These are phyloP conservation scores for Oryzias celebensis DNA, from an alignment of 2,113 vertebrate genomes.

Conservation along the genomic window DNA sequence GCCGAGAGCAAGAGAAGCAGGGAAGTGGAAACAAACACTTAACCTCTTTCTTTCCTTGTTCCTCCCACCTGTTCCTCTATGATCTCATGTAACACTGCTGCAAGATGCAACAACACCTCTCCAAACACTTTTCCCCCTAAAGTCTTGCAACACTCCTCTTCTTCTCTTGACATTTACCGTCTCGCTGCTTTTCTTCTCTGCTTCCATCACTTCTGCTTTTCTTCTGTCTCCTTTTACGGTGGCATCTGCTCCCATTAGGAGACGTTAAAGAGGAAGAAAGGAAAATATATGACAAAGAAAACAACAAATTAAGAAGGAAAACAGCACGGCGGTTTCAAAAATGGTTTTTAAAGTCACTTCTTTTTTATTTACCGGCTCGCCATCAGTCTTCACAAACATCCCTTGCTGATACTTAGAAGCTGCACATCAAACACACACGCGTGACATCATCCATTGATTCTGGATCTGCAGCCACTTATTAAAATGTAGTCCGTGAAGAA, in stretches of 20 bases:
- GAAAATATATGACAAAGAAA: not conserved
- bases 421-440: conserved; percentile 14
- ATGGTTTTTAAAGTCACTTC: too few species aligned
- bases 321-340: not conserved
- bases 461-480: conserved; percentile 20
- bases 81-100: conserved; percentile 47
- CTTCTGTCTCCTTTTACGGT: conserved; percentile 12
- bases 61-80: conserved; percentile 45
- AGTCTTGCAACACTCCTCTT: conserved; percentile 30
- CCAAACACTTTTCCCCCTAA: conserved; percentile 22
- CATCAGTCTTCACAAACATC: not conserved
- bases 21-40: conserved; percentile 51
- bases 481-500: conserved; percentile 21
- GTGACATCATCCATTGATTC: conserved; percentile 17
- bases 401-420: not conserved
- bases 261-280: not conserved
- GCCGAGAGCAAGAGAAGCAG: conserved; percentile 35
- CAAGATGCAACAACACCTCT: conserved; percentile 49
- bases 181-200: conserved; percentile 36
- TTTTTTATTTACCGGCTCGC: too few species aligned
- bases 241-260: conserved; percentile 11
- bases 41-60: conserved; percentile 30
- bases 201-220: conserved; percentile 43
- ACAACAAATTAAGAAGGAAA: not conserved
- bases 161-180: conserved; percentile 30